Evolutionary conservation across 1,140 invertebrate genomes (phyloP).

Genomic region (Drosophila willistoni): DNA sequence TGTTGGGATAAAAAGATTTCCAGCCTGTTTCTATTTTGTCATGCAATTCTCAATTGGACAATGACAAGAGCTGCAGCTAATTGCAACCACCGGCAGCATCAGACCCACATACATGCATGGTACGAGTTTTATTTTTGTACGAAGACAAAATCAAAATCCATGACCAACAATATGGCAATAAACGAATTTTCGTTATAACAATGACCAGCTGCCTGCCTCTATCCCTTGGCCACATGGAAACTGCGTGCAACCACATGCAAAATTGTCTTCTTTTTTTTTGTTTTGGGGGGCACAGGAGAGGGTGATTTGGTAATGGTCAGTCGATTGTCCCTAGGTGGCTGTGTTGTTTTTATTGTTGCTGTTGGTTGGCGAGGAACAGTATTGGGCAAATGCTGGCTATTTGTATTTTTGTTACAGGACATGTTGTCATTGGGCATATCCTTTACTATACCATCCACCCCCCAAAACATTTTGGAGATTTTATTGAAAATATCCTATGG

Average conservation of each 20-base stretch:
- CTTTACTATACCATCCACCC: conserved; percentile 25
- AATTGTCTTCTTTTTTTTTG: conserved; percentile 34
- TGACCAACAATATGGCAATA: conserved; percentile 66
- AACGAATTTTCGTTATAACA: conserved; percentile 67
- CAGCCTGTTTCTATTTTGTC: conserved; percentile 6
- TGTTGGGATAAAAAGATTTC: not conserved
- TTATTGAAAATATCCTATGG: conserved; percentile 65
- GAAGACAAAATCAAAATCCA: conserved; percentile 62
- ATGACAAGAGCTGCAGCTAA: conserved; percentile 15
- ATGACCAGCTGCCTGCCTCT: conserved; percentile 29
- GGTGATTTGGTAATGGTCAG: conserved; percentile 1
- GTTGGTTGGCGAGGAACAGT: conserved; percentile 47
- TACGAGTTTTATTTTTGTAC: conserved; percentile 24
- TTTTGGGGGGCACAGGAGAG: not conserved
- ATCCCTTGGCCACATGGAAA: not conserved
- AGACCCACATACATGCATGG: not conserved
- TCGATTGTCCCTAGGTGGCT: not conserved
- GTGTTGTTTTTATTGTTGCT: conserved; percentile 39
- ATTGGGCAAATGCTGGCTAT: conserved; percentile 42
- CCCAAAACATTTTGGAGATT: conserved; percentile 29
- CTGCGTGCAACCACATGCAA: conserved; percentile 67
- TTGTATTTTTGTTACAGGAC: conserved; percentile 71
- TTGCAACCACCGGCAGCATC: conserved; percentile 8
- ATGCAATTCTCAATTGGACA: conserved; percentile 13
- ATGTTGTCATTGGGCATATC: conserved; percentile 60